Evolutionary conservation across 2,888 invertebrate species (phyloP), one percentile per base, ranked within the genome.

Genomic region (Drosophila greeni): DNA sequence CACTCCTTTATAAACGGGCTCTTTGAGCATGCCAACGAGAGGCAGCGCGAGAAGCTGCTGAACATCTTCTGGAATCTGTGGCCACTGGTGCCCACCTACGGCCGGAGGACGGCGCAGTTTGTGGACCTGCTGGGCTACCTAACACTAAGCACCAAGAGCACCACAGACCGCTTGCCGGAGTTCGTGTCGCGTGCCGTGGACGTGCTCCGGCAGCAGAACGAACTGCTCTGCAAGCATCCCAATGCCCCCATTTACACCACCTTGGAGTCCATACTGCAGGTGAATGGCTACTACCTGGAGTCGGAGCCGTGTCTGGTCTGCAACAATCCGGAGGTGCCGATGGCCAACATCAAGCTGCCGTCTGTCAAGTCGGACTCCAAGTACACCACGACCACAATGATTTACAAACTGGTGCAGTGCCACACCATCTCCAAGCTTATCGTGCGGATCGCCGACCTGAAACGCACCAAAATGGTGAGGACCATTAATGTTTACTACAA

Each of bases 241-340:
- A 98, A 98, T 90, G 96, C 97, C 0, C 95, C 95, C 66, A 91
- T 98, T 37, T 98, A 98, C 89, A 95, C 96, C 0, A 94, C 96
- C 45, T 91, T 98, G 60, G 95, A 97, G 54, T 96, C 97, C n/a
- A 95, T 95, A 85, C 95, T 98, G 1, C 97, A 98, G 86, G 92
- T 98, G 45, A 98, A 98, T 86, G 98, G 98, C 0, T 98, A 96
- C 89, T 99, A 96, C 88, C 90, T 99, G 68, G 98, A 99, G 90
- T 96, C 97, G 23, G 98, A 98, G 87, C 99, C 99, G 0, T 99
- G 99, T 85, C 92, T 98, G 59, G 98, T 98, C 0, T 99, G 99
- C 89, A 98, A 98, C 89, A 98, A 98, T 90, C 98, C 98, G 0
- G 98, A 99, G 89, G 95, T 97, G 18, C 94, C 97, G 0, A 94